phyloP scores from a whole-genome alignment of 2,888 invertebrate genomes.

The Acronicta aceris region DNA sequence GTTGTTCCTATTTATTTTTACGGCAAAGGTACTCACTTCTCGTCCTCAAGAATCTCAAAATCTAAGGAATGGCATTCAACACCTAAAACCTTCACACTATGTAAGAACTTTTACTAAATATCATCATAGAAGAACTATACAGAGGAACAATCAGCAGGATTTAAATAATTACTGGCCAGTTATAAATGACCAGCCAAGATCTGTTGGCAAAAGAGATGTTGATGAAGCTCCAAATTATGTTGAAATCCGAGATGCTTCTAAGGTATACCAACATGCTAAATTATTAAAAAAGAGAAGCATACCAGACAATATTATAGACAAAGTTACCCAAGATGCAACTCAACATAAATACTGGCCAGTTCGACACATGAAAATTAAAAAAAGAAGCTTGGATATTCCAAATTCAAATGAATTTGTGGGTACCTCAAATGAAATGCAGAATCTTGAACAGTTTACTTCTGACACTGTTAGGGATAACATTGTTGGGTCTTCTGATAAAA shows the following conservation, averaged over 20 bases:
- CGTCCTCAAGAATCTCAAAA: constrained; percentile 81
- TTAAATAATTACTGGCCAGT: constrained; percentile 70
- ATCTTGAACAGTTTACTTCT: constrained; percentile 64
- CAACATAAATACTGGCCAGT: constrained; percentile 53
- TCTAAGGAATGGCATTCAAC: constrained; percentile 76
- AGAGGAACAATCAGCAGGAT: constrained; percentile 72
- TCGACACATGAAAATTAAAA: constrained; percentile 53
- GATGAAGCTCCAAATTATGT: constrained; percentile 46
- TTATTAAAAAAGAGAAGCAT: constrained; percentile 49
- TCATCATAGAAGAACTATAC: constrained; percentile 82
- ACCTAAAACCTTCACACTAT: constrained; percentile 78
- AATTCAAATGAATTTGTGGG: constrained; percentile 71
- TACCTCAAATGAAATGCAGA: constrained; percentile 55
- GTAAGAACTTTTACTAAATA: constrained; percentile 86
- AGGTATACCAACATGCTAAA: constrained; percentile 45
- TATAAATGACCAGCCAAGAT: constrained; percentile 66
- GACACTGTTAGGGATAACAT: constrained; percentile 64
- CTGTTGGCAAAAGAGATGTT: constrained; percentile 73
- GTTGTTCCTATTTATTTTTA: constrained; percentile 84
- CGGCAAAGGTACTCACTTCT: constrained; percentile 84
- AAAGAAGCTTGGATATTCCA: constrained; percentile 73
- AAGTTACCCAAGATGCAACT: constrained; percentile 18
- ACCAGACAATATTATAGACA: constrained; percentile 29
- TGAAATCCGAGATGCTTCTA: constrained; percentile 38
- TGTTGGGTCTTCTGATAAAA: constrained; percentile 65